These are phyloP conservation scores for Lepidurus couesii DNA, from an alignment of 1,140 invertebrate species.

Conservation along the genomic window DNA sequence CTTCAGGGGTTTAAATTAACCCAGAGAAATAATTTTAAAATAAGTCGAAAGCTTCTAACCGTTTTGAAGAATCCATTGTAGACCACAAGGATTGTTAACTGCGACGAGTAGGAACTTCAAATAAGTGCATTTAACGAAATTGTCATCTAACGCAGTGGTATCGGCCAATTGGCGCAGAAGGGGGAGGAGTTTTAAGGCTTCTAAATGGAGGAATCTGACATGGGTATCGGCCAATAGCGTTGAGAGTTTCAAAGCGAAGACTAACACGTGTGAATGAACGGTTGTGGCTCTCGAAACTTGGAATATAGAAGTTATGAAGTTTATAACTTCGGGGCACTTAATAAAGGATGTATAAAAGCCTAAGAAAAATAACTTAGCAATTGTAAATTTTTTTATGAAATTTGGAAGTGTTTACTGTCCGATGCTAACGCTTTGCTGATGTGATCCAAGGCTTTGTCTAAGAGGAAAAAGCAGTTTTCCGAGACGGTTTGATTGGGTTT, in stretches of 20 bases:
- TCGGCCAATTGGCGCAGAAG: background rate
- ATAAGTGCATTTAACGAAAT: background rate
- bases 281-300: background rate
- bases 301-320: background rate
- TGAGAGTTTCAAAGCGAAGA: background rate
- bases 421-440: background rate
- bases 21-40: background rate
- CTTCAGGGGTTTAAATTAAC: too few relatives aligned
- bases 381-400: background rate
- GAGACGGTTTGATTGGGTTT: background rate
- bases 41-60: background rate
- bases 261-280: background rate
- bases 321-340: background rate
- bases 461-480: background rate
- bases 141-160: background rate
- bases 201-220: background rate
- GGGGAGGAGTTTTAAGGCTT: background rate
- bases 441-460: constrained; percentile 10
- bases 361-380: background rate
- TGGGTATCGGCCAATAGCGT: background rate
- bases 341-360: background rate
- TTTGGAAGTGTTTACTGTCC: background rate
- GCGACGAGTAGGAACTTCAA: background rate
- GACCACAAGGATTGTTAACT: background rate
- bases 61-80: background rate